Base-by-base conservation (phyloP, 2,888 invertebrate genomes). In the Biston betularia region DNA sequence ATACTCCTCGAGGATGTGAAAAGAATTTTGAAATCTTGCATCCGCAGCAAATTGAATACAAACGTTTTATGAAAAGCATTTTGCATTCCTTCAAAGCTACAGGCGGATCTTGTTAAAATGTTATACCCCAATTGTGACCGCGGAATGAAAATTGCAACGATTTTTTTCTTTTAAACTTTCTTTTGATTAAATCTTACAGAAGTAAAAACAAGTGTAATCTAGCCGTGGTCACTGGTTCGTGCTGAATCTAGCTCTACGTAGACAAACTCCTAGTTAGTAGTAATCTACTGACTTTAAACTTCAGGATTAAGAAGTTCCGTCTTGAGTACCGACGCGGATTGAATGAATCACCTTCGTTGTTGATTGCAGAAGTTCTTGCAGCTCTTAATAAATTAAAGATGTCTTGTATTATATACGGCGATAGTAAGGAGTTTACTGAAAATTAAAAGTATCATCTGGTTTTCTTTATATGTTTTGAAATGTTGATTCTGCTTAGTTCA, bases 21-120 rank as follows among this genome's bases (percentile, higher is more conserved):
- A 76, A 0, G 40, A 58, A n/a, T 71, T 72, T 65, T 53, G 34
- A 49, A 64, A 64, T 68, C 75, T 77, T 71, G 65, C 76, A 78
- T 76, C 72, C 60, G 73, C 73, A 69, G 74, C 78, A 83, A 85
- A 85, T 82, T 83, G 75, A 83, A 86, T 78, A 76, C 71, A 81
- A 80, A 79, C 74, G 71, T 77, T 81, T 59, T 75, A 76, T 75
- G 75, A 75, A 73, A 75, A 77, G 63, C 71, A 72, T 76, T 79
- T 78, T 74, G 71, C 68, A 74, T 70, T 73, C 57, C 70, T 52
- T 68, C 70, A 73, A 72, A 79, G 70, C 65, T 68, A 70, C 70
- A 64, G 54, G 69, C 72, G 62, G 69, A 68, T 65, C 71, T 73
- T 62, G 65, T 72, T 70, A 75, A 72, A 66, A 71, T 50, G 52